Evolutionary conservation across 1,140 invertebrate species (phyloP).

Genomic region (Rhynchophorus ferrugineus): DNA sequence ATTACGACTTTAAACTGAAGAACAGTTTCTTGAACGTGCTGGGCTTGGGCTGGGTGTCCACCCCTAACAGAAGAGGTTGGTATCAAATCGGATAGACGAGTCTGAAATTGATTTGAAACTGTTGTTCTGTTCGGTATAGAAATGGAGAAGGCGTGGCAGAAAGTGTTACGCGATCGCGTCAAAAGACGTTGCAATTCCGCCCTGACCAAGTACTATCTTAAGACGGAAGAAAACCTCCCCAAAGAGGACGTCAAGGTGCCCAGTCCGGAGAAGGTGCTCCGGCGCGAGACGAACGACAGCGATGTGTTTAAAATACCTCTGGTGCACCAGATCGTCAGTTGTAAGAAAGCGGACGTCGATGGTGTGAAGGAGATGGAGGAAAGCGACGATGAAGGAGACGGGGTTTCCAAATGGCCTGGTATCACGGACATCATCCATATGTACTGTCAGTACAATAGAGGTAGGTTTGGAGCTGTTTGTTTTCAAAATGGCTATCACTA

Average conservation of each 20-base stretch:
- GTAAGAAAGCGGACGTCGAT: too few relatives aligned
- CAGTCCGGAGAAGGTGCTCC: background rate
- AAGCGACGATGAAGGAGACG: constrained; percentile 1
- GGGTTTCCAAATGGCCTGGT: constrained; percentile 34
- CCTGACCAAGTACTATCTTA: constrained; percentile 29
- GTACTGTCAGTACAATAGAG: constrained; percentile 30
- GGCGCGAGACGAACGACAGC: constrained; percentile 11
- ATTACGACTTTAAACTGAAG: constrained; percentile 32
- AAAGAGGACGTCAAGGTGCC: background rate
- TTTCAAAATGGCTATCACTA: background rate
- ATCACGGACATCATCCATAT: constrained; percentile 30
- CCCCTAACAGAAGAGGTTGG: constrained; percentile 27
- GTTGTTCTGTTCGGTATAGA: constrained; percentile 26
- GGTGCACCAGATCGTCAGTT: constrained; percentile 17
- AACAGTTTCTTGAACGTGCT: constrained; percentile 30
- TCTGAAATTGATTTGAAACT: too few relatives aligned
- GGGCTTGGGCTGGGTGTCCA: constrained; percentile 27
- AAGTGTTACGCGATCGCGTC: constrained; percentile 33
- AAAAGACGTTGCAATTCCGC: constrained; percentile 31
- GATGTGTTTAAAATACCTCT: constrained; percentile 23
- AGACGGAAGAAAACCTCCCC: constrained; percentile 20
- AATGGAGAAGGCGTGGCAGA: constrained; percentile 34
- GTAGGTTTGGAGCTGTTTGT: constrained; percentile 15
- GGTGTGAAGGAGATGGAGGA: too few relatives aligned
- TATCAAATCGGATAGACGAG: background rate